A percentile compares a stretch with the other conserved stretches of the same genome.
phyloP scores from a whole-genome alignment of 2,113 vertebrate species.

The Pseudonaja textilis region DNA sequence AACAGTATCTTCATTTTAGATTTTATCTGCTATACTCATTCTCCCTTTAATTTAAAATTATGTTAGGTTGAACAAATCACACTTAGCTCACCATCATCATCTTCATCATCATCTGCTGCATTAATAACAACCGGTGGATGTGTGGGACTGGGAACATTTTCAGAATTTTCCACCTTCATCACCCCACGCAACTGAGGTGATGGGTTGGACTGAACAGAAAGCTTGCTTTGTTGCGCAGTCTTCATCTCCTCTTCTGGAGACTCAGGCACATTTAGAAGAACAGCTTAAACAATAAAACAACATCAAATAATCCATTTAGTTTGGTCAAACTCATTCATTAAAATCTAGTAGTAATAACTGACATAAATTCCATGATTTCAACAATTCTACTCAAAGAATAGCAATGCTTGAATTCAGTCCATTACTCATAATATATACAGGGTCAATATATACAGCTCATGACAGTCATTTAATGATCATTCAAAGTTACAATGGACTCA shows the following conservation, averaged over 20 bases:
- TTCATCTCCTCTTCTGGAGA: conserved; percentile 76
- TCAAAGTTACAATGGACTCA: not conserved
- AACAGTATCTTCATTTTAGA: not conserved
- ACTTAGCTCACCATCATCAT: conserved; percentile 82
- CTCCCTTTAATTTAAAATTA: not conserved
- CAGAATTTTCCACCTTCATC: conserved; percentile 87
- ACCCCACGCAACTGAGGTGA: conserved; percentile 86
- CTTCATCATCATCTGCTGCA: conserved; percentile 92
- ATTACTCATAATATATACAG: rapidly evolving
- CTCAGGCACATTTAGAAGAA: conserved; percentile 62
- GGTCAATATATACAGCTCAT: not conserved
- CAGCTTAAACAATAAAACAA: conserved; percentile 52
- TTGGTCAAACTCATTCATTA: not conserved
- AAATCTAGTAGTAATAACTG: not conserved
- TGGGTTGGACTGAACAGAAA: conserved; percentile 73
- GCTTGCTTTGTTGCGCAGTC: conserved; percentile 67
- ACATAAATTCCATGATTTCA: not conserved
- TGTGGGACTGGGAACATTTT: conserved; percentile 92
- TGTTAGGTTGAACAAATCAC: not conserved
- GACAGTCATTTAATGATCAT: not conserved
- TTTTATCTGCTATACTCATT: not conserved
- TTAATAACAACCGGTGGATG: conserved; percentile 97
- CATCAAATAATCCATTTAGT: not conserved
- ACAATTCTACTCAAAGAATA: not conserved
- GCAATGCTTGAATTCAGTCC: not conserved